phyloP scores from a whole-genome alignment of 2,888 invertebrate genomes.

The Apoda limacodes region DNA sequence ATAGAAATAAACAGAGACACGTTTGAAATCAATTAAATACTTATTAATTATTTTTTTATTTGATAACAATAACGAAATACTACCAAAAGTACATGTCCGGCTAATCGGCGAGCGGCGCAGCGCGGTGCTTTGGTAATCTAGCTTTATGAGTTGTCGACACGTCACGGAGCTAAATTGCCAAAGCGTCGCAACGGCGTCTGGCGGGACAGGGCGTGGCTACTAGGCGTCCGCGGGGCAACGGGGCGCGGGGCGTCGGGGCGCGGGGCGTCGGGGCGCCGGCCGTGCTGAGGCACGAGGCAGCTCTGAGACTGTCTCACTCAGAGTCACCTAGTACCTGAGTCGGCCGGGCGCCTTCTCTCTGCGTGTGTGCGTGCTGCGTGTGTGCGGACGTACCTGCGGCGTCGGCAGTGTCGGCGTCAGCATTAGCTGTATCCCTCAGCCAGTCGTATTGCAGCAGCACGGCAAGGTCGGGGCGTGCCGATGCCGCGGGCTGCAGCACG shows the following conservation, averaged over 20 bases:
- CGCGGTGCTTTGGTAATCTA: conserved; percentile 93
- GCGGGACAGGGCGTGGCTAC: conserved; percentile 3
- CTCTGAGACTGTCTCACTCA: conserved; percentile 73
- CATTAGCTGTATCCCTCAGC: conserved; percentile 34
- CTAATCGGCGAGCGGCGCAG: conserved; percentile 21
- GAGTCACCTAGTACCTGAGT: conserved; percentile 91
- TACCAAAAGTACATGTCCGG: too few relatives aligned
- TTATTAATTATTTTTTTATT: too few relatives aligned
- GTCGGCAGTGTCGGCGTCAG: conserved; percentile 1
- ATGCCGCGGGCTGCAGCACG: conserved; percentile 77
- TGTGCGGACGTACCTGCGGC: conserved; percentile 1
- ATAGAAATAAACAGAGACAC: too few relatives aligned
- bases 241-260: conserved; percentile 21
- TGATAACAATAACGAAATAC: too few relatives aligned
- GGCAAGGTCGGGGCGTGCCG: conserved; percentile 73
- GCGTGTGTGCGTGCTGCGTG: conserved; percentile 26
- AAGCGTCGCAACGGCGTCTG: conserved; percentile 73
- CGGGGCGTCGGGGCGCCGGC: conserved; percentile 22
- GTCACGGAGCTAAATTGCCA: conserved; percentile 93
- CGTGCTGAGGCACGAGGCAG: conserved; percentile 64
- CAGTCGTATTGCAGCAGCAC: conserved; percentile 80
- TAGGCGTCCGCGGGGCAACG: conserved; percentile 30
- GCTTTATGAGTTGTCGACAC: conserved; percentile 85
- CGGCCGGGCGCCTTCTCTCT: conserved; percentile 33
- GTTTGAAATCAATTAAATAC: too few relatives aligned